phyloP scores from a whole-genome alignment of 2,113 vertebrate genomes.

The Gorsachius goisagi region DNA sequence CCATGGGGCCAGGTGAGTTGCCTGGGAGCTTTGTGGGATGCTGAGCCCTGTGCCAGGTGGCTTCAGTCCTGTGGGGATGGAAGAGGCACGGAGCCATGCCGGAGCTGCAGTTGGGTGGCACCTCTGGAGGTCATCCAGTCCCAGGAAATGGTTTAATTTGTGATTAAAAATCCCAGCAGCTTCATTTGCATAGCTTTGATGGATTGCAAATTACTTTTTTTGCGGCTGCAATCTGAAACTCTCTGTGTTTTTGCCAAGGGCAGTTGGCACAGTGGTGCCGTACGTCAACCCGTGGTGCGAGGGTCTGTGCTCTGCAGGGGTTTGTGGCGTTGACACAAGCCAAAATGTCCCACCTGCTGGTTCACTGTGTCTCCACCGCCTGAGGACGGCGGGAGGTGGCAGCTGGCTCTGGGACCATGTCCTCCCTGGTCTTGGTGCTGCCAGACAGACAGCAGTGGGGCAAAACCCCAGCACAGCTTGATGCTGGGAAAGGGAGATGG shows the following conservation, averaged over 20 bases:
- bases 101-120: not conserved
- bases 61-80: not conserved
- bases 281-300: rapidly evolving
- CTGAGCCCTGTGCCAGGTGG: not conserved
- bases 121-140: not conserved
- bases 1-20: rapidly evolving
- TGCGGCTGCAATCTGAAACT: not conserved
- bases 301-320: not conserved
- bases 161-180: not conserved
- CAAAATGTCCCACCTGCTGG: rapidly evolving
- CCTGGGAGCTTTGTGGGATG: not conserved
- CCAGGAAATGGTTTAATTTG: not conserved
- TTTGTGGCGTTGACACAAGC: not conserved
- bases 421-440: too few relatives aligned
- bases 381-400: not conserved
- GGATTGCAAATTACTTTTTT: not conserved
- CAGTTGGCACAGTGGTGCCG: not conserved
- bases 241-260: not conserved
- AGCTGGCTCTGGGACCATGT: too few relatives aligned
- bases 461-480: not conserved
- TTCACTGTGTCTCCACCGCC: rapidly evolving
- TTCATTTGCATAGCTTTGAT: not conserved
- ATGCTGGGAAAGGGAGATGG: not conserved
- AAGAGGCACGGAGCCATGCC: rapidly evolving
- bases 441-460: not conserved